A percentile compares a stretch with the other conserved stretches of the same genome.
phyloP scores from a whole-genome alignment of 2,113 vertebrate species.

The Triplophysa rosa region DNA sequence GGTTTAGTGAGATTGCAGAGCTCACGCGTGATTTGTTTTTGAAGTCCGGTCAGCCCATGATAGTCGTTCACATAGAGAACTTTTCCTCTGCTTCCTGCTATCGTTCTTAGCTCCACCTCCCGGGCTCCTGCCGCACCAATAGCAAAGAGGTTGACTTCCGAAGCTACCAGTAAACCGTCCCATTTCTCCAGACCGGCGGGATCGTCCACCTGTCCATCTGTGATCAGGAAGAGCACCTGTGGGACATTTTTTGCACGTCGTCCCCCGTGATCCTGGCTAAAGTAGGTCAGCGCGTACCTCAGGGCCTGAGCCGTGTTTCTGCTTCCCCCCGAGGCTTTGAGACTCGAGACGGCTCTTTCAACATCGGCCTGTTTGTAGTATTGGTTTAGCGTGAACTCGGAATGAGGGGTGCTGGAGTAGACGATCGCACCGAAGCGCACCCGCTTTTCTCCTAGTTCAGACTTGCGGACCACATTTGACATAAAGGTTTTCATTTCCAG shows the following conservation, averaged over 20 bases:
- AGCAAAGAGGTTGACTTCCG: conserved; percentile 68
- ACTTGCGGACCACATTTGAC: conserved; percentile 70
- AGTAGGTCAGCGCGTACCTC: conserved; percentile 64
- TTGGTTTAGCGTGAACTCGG: conserved; percentile 64
- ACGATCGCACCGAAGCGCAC: conserved; percentile 75
- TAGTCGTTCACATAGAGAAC: conserved; percentile 73
- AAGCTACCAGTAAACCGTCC: conserved; percentile 53
- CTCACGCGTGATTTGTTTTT: conserved; percentile 65
- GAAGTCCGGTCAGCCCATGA: conserved; percentile 63
- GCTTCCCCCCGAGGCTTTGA: conserved; percentile 50
- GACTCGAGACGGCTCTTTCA: conserved; percentile 58
- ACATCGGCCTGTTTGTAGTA: conserved; percentile 62
- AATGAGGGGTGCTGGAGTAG: conserved; percentile 57
- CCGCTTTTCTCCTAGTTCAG: conserved; percentile 65
- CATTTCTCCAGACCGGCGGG: conserved; percentile 48
- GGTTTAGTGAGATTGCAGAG: conserved; percentile 74
- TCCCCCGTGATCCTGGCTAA: conserved; percentile 65
- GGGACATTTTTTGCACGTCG: conserved; percentile 56
- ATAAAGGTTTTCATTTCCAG: conserved; percentile 72
- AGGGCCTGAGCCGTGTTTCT: conserved; percentile 75
- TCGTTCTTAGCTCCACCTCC: conserved; percentile 65
- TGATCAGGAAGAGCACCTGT: conserved; percentile 78
- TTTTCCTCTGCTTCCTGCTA: conserved; percentile 56
- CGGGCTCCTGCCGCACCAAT: conserved; percentile 71
- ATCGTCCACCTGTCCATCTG: conserved; percentile 72